Percentiles rank a stretch among this genome's conserved stretches.
Evolutionary conservation across 2,888 invertebrate species (phyloP).

Genomic region (Epicampocera succincta): DNA sequence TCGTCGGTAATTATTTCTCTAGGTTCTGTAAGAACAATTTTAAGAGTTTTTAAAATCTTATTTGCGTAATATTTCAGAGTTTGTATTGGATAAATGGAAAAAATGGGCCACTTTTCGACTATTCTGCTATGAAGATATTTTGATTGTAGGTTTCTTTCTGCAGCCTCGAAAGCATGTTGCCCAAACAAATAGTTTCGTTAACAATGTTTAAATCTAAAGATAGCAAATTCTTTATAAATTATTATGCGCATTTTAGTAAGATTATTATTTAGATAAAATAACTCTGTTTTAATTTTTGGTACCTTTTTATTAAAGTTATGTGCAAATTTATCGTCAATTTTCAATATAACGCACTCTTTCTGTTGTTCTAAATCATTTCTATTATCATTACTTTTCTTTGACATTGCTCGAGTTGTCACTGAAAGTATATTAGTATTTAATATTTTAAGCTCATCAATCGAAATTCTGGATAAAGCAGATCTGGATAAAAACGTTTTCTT

Average conservation of each 20-base stretch:
- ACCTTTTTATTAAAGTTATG: not conserved
- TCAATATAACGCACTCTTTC: not conserved
- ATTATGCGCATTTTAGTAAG: not conserved
- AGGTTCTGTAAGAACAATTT: too few species aligned
- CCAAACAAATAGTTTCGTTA: slow-evolving; percentile 46
- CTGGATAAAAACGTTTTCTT: too few species aligned
- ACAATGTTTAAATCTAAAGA: slow-evolving; percentile 21
- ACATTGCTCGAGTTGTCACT: too few species aligned
- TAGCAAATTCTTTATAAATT: not conserved
- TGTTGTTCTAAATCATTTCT: not conserved
- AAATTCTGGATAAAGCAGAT: too few species aligned
- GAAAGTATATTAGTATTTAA: too few species aligned
- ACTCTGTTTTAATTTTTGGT: slow-evolving; percentile 1
- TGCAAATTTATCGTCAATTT: slow-evolving; percentile 9
- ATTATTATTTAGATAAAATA: not conserved
- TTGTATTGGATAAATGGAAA: slow-evolving; percentile 21
- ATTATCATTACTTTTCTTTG: not conserved
- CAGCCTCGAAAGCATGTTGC: slow-evolving; percentile 29
- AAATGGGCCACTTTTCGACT: slow-evolving; percentile 30
- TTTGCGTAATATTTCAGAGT: slow-evolving; percentile 8
- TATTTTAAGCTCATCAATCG: slow-evolving; percentile 48
- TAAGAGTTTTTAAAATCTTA: slow-evolving; percentile 3
- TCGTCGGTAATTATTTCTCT: too few species aligned
- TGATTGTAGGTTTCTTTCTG: slow-evolving; percentile 6
- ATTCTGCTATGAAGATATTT: slow-evolving; percentile 39